phyloP scores from a whole-genome alignment of 1,140 invertebrate species.

The Heliothis virescens region DNA sequence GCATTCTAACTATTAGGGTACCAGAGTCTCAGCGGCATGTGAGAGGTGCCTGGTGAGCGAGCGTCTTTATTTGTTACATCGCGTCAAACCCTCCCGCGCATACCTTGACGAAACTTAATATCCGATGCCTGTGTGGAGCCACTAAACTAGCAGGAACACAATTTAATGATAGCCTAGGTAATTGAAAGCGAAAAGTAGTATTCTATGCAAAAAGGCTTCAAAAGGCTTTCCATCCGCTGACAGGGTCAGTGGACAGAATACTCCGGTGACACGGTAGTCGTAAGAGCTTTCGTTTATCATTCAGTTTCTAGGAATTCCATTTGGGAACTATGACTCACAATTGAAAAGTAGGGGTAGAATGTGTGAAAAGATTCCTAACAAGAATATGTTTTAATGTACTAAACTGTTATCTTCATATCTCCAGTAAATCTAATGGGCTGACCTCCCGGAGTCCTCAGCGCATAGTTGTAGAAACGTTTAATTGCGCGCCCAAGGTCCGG shows the following conservation, averaged over 20 bases:
- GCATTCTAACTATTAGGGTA: background rate
- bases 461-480: constrained; percentile 78
- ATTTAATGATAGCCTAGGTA: background rate
- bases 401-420: background rate
- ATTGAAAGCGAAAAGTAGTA: too few species aligned
- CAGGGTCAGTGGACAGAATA: too few species aligned
- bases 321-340: too few species aligned
- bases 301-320: too few species aligned
- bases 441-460: constrained; percentile 59
- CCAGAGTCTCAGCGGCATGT: constrained; percentile 25
- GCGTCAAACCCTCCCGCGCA: constrained; percentile 68
- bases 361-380: too few species aligned
- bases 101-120: constrained; percentile 81
- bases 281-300: too few species aligned
- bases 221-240: too few species aligned
- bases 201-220: too few species aligned
- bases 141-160: constrained; percentile 50
- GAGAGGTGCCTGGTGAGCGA: constrained; percentile 62
- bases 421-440: constrained; percentile 51
- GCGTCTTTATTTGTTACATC: constrained; percentile 71
- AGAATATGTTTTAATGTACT: too few species aligned
- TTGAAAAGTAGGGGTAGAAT: too few species aligned
- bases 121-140: constrained; percentile 60
- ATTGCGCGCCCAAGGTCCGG: constrained; percentile 56
- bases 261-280: too few species aligned